Evolutionary conservation across 2,113 vertebrate genomes (phyloP), one percentile per base, ranked within the genome.

Genomic region (Zosterops borbonicus): DNA sequence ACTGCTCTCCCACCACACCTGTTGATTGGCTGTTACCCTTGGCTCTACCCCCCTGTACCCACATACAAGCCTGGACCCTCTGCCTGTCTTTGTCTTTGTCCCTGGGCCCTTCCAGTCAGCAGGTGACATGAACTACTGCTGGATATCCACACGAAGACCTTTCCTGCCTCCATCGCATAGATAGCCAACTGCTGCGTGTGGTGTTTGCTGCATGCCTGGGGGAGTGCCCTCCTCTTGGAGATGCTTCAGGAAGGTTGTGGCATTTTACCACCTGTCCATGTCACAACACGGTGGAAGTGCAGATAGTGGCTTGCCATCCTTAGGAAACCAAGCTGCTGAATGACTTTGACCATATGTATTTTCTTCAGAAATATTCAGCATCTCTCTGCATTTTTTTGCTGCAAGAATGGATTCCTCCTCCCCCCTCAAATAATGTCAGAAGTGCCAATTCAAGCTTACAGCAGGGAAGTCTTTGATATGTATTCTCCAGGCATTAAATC

Each of bases 271-370:
- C 22, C 33, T 23, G 56, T n/a, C 56, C 33, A 15, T 6, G 13
- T 58, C 5, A 3, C 56, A 35, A 13, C 33, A 58, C 0, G 0
- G 4, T 12, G n/a, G 12, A 44, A 73, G 31, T 0, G 1, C 29
- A 47, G 56, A 47, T 89, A 39, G 1, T 63, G 53, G 27, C 35
- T 15, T 76, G 44, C 35, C n/a, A 41, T 68, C 41, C 82, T 71
- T 64, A 82, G 50, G 52, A 81, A 87, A 73, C 50, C 37, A 86
- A 67, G 56, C n/a, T 94, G 60, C 60, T 35, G 17, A 60, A 46
- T 94, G 33, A 42, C 39, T 86, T 91, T 17, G n/a, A 53, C 33
- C 14, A 5, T 64, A n/a, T 63, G 1, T 82, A 37, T 93, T 92
- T 91, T 81, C 49, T 83, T 82, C 49, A 83, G 58, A 87, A 87